Evolutionary conservation across 2,113 vertebrate genomes (phyloP).

Genomic region (Chelonoidis abingdonii): DNA sequence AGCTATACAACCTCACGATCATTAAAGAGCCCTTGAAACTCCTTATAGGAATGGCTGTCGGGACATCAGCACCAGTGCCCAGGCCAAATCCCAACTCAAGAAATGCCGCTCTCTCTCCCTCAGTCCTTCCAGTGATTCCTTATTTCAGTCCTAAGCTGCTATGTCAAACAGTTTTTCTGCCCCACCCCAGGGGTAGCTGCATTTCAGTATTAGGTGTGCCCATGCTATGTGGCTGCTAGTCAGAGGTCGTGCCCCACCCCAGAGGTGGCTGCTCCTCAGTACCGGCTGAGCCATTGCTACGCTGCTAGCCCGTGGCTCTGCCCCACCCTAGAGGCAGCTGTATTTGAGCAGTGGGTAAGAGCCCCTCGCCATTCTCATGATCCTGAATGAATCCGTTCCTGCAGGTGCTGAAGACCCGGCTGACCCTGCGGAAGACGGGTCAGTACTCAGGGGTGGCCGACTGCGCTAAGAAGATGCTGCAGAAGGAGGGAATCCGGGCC

Average conservation of each 20-base stretch:
- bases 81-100: no score
- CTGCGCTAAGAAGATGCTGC: conserved; percentile 89
- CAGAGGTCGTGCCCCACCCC: not conserved
- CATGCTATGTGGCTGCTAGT: no score
- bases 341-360: not conserved
- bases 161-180: not conserved
- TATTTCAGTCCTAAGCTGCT: not conserved
- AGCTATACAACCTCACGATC: no score
- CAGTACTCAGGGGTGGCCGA: conserved; percentile 89
- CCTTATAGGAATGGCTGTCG: no score
- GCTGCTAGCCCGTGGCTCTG: not conserved
- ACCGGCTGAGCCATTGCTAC: not conserved
- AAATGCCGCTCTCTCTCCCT: no score
- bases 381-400: not conserved
- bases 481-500: conserved; percentile 87
- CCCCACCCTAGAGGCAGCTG: accelerated
- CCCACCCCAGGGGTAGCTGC: not conserved
- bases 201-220: not conserved
- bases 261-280: not conserved
- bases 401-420: conserved; percentile 95
- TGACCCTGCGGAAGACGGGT: conserved; percentile 91
- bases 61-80: no score
- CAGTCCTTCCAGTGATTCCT: no score
- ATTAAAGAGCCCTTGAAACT: no score
- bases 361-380: not conserved